These are phyloP conservation scores for Drosophila mauritiana DNA, from an alignment of 1,140 invertebrate species.

Conservation along the genomic window DNA sequence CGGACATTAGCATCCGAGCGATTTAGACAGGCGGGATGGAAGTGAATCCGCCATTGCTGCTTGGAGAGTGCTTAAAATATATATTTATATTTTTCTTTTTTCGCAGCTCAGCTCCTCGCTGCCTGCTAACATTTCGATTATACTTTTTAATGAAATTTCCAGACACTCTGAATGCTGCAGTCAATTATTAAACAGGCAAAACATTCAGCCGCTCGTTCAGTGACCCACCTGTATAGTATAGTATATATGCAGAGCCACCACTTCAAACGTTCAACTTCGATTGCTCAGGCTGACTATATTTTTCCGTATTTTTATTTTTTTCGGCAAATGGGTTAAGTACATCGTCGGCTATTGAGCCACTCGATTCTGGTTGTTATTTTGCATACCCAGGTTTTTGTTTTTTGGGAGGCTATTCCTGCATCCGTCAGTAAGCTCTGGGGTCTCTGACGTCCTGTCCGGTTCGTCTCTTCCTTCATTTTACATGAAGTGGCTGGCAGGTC, in stretches of 20 bases:
- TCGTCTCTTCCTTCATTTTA: slow-evolving; percentile 46
- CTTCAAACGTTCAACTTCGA: slow-evolving; percentile 42
- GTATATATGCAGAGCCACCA: slow-evolving; percentile 5
- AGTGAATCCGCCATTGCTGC: slow-evolving; percentile 3
- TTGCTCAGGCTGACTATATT: slow-evolving; percentile 21
- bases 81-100: slow-evolving; percentile 43
- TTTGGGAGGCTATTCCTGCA: slow-evolving; percentile 38
- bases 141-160: slow-evolving; percentile 79
- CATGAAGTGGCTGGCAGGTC: slow-evolving; percentile 39
- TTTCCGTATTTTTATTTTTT: slow-evolving; percentile 23
- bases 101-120: slow-evolving; percentile 5
- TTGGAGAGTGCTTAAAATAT: slow-evolving; percentile 60
- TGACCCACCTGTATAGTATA: slow-evolving; percentile 26
- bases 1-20: slow-evolving; percentile 68
- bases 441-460: slow-evolving; percentile 48
- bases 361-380: slow-evolving; percentile 38
- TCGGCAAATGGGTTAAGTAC: slow-evolving; percentile 66
- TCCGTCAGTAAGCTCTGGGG: slow-evolving; percentile 36
- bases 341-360: slow-evolving; percentile 42
- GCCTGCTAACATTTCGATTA: slow-evolving; percentile 72
- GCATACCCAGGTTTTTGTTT: slow-evolving; percentile 12
- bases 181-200: slow-evolving; percentile 71
- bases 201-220: slow-evolving; percentile 32
- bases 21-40: slow-evolving; percentile 34
- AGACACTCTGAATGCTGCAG: slow-evolving; percentile 64